Evolutionary conservation across 2,888 invertebrate species (phyloP), one percentile per base, ranked within the genome.

Genomic region (Loripinus fragilis): DNA sequence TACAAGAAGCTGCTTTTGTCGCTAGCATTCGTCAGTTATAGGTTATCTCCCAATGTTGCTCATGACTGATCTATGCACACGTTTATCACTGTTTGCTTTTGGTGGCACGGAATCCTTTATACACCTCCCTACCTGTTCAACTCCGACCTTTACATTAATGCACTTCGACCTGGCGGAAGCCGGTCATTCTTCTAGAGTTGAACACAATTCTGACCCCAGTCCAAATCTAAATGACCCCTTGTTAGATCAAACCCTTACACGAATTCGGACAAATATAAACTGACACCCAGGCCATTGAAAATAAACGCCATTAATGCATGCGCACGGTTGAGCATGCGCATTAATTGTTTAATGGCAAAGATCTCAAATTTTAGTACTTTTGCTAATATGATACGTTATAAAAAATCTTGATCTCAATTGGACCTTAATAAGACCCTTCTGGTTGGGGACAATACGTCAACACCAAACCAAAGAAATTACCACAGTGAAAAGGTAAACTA

Each of bases 231-330:
- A 23, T 74, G 80, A 80, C 80, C 80, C 68, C 65, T 71, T 41
- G 50, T 30, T 33, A 71, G 80, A 80, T 80, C 77, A 80, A 80
- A 68, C 74, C 74, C 71, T 25, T 67, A 77, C 77, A 71, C 48
- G 74, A 45, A 45, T 45, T 45, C n/a, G n/a, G 2, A 45, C 45
- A 45, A 80, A 80, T 74, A 73, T 20, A 64, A n/a, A 8, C 33
- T 55, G 76, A 74, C 76, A 73, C 52, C 60, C 65, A 20, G 30
- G n/a, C 50, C 38, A 48, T 52, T 20, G 42, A 71, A 76, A 20
- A 20, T 20, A 17, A 3, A 33, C 33, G 3, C 33, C 33, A 17
- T 60, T 60, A 60, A 60, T 60, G 60, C 60, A 60, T 1, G 60
- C 60, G 60, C 60, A 60, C 60, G 60, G 7, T 60, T 15, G 33